A percentile compares a stretch with the other conserved stretches of the same genome.
phyloP scores from a whole-genome alignment of 2,797 vertebrate species.

The Crotalus adamanteus region DNA sequence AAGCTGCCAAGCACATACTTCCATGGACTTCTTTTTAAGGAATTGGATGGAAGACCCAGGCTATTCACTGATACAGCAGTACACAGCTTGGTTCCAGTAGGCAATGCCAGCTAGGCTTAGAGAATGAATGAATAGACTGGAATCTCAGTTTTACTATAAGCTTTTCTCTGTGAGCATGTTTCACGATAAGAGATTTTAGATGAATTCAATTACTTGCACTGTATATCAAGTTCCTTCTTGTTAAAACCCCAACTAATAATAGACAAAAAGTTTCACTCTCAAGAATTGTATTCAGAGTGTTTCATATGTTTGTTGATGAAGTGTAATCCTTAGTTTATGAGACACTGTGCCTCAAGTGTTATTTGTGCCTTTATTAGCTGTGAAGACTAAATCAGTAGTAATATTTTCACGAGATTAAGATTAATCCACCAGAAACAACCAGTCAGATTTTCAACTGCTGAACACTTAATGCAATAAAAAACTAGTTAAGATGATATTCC shows the following conservation, averaged over 20 bases:
- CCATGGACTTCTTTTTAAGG: not conserved
- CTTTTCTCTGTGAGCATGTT: constrained; percentile 41
- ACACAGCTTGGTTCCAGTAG: constrained; percentile 17
- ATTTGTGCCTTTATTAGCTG: constrained; percentile 46
- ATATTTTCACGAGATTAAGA: constrained; percentile 42
- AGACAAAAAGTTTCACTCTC: constrained; percentile 36
- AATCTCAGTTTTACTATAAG: constrained; percentile 15
- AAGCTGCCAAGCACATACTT: constrained; percentile 24
- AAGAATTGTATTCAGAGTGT: constrained; percentile 7
- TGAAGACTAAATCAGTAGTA: constrained; percentile 43
- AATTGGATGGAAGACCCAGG: not conserved
- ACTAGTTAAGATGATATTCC: not conserved
- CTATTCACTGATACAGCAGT: constrained; percentile 3
- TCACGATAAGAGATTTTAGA: constrained; percentile 20
- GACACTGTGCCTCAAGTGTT: constrained; percentile 37
- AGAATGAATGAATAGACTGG: constrained; percentile 10
- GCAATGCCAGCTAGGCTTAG: constrained; percentile 8
- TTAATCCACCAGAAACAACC: constrained; percentile 32
- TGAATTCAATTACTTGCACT: constrained; percentile 50
- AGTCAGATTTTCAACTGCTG: constrained; percentile 14
- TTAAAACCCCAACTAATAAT: constrained; percentile 49
- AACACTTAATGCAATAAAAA: constrained; percentile 30
- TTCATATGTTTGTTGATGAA: constrained; percentile 48
- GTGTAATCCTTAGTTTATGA: constrained; percentile 28
- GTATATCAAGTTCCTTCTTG: constrained; percentile 40